A percentile compares a stretch with the other conserved stretches of the same genome.
phyloP scores from a whole-genome alignment of 2,797 vertebrate genomes.

The Pangasius macronema region DNA sequence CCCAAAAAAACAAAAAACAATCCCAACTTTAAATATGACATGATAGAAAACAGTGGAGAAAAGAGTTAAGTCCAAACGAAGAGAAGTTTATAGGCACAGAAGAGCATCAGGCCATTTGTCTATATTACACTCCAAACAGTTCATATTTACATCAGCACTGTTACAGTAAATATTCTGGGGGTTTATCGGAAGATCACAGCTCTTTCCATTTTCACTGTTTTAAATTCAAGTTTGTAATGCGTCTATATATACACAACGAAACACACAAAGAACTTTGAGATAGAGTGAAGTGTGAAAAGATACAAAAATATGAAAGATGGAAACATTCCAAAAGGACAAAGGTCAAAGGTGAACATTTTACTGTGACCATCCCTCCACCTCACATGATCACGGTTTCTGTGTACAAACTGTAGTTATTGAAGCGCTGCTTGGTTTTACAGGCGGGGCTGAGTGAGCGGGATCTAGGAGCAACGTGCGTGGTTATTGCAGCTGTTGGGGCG shows the following conservation, averaged over 20 bases:
- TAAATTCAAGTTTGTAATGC: neutral
- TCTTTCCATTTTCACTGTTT: neutral
- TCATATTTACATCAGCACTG: slow-evolving; percentile 65
- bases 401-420: slow-evolving; percentile 73
- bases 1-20: neutral
- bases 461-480: slow-evolving; percentile 61
- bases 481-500: slow-evolving; percentile 60
- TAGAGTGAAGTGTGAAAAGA: neutral
- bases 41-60: neutral
- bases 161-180: neutral
- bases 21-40: neutral
- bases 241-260: neutral
- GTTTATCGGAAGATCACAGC: neutral
- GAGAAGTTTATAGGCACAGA: slow-evolving; percentile 41
- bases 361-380: slow-evolving; percentile 31
- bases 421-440: slow-evolving; percentile 63
- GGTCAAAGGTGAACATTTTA: neutral
- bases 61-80: neutral
- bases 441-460: slow-evolving; percentile 68
- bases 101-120: slow-evolving; percentile 43
- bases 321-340: neutral
- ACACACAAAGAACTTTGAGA: neutral
- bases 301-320: neutral
- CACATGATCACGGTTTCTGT: slow-evolving; percentile 82
- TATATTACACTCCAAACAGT: slow-evolving; percentile 4